Evolutionary conservation across 1,140 invertebrate genomes (phyloP), one percentile per base, ranked within the genome.

Genomic region (Cydia pomonella): DNA sequence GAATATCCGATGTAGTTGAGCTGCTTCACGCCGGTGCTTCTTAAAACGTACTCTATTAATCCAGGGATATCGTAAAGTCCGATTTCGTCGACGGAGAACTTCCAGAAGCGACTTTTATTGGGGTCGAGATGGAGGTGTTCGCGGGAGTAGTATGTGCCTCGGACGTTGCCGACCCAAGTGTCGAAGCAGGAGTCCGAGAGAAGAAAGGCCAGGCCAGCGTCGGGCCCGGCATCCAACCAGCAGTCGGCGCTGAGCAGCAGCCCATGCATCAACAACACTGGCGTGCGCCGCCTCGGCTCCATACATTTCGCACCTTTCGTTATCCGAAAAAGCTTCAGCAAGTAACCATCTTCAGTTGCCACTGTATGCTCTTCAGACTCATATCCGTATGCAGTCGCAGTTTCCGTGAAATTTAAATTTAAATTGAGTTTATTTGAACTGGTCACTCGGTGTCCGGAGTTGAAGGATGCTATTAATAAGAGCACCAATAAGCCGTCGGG

Each of bases 201-300:
- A 41, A 94, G 80, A 80, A 94, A 95, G 2, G 91, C 95, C 18
- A 96, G 81, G 3, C 92, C 93, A 78, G 95, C 95, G 23, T 94
- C 89, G 25, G 94, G 94, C 50, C 94, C 94, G 63, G 93, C 86
- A 1, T 95, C 82, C 7, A 96, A 82, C 93, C 94, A 97, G 83
- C 95, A 95, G 1, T 94, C 93, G 2, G 95, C 95, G 73, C 94
- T 94, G 3, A 92, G 92, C 0, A 96, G 81, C 1, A 97, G 78
- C 4, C 96, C 96, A 80, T 97, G 96, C 84, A 96, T 94, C 16
- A 96, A 84, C 66, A 95, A 94, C 3, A 95, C 93, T 21, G 76
- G 33, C 16, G 71, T 73, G 0, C 79, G 80, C 21, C 29, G 73
- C 18, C 94, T 5, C 3, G 33, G 13, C 13, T 23, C 41, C n/a